Percentiles rank a stretch among this genome's conserved stretches.
These are phyloP conservation scores for Drosophila ironensis DNA, from an alignment of 1,140 invertebrate species.

Conservation along the genomic window DNA sequence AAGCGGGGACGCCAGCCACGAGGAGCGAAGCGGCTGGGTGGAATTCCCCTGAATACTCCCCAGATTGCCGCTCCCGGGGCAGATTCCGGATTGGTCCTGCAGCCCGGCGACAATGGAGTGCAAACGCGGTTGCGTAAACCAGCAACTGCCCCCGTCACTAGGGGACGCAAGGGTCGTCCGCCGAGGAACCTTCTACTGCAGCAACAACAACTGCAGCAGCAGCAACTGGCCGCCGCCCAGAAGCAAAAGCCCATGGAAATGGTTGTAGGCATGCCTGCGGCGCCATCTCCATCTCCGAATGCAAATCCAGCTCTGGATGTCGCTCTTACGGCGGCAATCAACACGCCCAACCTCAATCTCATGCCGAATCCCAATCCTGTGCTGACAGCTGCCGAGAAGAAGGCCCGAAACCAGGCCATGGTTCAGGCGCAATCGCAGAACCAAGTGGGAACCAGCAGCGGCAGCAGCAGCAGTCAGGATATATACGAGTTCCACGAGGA, in stretches of 20 bases:
- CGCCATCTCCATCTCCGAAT: too few species aligned
- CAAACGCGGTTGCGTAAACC: slow-evolving; percentile 69
- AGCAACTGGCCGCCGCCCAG: slow-evolving; percentile 53
- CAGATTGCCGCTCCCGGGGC: slow-evolving; percentile 4
- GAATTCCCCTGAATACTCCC: slow-evolving; percentile 31
- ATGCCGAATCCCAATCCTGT: slow-evolving; percentile 20
- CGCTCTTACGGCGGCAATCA: too few species aligned
- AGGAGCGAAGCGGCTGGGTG: slow-evolving; percentile 65
- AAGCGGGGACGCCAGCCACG: slow-evolving; percentile 74
- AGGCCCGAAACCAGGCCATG: slow-evolving; percentile 62
- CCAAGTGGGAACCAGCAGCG: not conserved
- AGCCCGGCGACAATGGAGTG: slow-evolving; percentile 61
- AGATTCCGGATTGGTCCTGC: slow-evolving; percentile 12
- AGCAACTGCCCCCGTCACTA: slow-evolving; percentile 43
- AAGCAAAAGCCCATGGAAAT: slow-evolving; percentile 27
- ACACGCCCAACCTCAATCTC: not conserved
- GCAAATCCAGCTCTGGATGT: too few species aligned
- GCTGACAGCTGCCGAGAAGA: slow-evolving; percentile 67
- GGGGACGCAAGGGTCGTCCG: slow-evolving; percentile 72
- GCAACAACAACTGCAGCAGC: slow-evolving; percentile 64
- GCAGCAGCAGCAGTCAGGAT: slow-evolving; percentile 82
- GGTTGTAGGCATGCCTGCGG: too few species aligned
- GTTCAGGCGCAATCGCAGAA: slow-evolving; percentile 16
- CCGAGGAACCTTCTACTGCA: slow-evolving; percentile 63
- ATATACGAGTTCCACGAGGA: slow-evolving; percentile 93